phyloP scores from a whole-genome alignment of 1,140 invertebrate species.

The Drosophila kepulauana region DNA sequence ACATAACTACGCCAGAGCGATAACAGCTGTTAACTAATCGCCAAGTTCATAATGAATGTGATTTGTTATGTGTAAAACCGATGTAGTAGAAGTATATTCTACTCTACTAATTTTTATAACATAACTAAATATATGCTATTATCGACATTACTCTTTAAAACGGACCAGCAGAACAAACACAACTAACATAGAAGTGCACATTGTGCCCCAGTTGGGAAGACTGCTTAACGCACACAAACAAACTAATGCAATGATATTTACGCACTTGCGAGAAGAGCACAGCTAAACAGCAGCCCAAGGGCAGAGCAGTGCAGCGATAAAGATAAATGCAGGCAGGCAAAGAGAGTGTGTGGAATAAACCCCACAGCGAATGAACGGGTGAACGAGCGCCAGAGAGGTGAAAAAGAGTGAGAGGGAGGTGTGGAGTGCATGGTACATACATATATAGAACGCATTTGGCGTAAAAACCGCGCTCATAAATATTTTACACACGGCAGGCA shows the following conservation, averaged over 20 bases:
- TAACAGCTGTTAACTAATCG: slow-evolving; percentile 2
- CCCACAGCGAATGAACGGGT: background rate
- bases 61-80: too few relatives aligned
- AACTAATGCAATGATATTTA: slow-evolving; percentile 50
- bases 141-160: too few relatives aligned
- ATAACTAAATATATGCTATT: too few relatives aligned
- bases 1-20: background rate
- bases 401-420: too few relatives aligned
- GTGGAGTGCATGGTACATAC: slow-evolving; percentile 12
- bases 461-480: slow-evolving; percentile 78
- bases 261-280: slow-evolving; percentile 56
- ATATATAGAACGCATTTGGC: slow-evolving; percentile 74
- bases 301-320: slow-evolving; percentile 2
- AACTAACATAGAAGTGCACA: slow-evolving; percentile 29
- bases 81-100: too few relatives aligned
- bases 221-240: slow-evolving; percentile 59
- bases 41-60: background rate
- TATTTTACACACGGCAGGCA: slow-evolving; percentile 75
- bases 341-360: too few relatives aligned
- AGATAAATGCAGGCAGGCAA: slow-evolving; percentile 17
- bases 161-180: slow-evolving; percentile 54
- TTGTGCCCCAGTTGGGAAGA: slow-evolving; percentile 18
- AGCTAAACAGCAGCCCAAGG: background rate
- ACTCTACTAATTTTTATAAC: too few relatives aligned
- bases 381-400: background rate